phyloP scores from a whole-genome alignment of 2,113 vertebrate genomes.

The Noctilio leporinus region DNA sequence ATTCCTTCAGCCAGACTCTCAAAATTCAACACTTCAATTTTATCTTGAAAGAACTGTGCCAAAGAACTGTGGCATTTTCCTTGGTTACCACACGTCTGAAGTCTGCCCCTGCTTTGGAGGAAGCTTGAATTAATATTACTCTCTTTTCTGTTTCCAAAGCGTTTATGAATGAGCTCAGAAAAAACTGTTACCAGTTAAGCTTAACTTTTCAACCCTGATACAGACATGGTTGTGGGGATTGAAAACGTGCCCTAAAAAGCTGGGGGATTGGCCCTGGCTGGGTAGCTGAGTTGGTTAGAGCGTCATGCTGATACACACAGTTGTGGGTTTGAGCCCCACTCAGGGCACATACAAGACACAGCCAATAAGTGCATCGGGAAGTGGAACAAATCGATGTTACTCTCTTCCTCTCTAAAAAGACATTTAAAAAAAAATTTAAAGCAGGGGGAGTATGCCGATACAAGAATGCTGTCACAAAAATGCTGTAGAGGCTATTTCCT shows the following conservation, averaged over 20 bases:
- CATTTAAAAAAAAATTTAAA: too few relatives aligned
- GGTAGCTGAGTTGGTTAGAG: too few relatives aligned
- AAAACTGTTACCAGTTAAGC: neutral
- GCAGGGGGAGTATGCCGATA: neutral
- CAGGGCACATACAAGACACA: too few relatives aligned
- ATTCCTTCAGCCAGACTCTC: neutral
- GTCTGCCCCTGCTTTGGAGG: too few relatives aligned
- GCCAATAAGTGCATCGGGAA: too few relatives aligned
- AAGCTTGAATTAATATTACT: too few relatives aligned
- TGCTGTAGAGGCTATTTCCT: neutral
- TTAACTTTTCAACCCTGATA: neutral
- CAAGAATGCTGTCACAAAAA: neutral
- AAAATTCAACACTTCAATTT: neutral
- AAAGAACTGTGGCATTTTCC: neutral
- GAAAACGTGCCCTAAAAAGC: neutral
- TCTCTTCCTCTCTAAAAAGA: too few relatives aligned
- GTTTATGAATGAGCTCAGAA: conserved; percentile 2
- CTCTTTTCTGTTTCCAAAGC: neutral
- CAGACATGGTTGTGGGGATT: neutral
- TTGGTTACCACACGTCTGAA: neutral
- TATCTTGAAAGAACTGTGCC: neutral
- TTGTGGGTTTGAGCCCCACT: too few relatives aligned
- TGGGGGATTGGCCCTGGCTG: neutral
- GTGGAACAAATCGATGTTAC: too few relatives aligned
- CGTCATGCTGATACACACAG: too few relatives aligned